A percentile compares a stretch with the other conserved stretches of the same genome.
phyloP scores from a whole-genome alignment of 1,140 invertebrate genomes.

The Tribolium castaneum region DNA sequence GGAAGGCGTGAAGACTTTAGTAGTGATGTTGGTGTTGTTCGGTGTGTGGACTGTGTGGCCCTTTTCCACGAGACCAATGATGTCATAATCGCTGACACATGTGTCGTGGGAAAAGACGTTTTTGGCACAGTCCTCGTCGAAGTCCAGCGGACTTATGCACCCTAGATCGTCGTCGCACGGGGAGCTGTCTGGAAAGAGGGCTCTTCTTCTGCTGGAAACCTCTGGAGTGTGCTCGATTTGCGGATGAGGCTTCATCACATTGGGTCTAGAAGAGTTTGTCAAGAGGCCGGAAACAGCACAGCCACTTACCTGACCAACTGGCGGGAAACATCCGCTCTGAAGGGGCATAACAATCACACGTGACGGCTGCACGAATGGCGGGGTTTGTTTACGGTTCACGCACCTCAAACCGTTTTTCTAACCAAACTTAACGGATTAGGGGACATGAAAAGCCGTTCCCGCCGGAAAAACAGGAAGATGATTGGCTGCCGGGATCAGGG shows the following conservation, averaged over 20 bases:
- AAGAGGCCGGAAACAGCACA: neutral
- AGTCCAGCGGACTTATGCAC: constrained; percentile 31
- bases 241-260: constrained; percentile 29
- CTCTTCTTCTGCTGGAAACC: constrained; percentile 13
- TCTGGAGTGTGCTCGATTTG: constrained; percentile 1
- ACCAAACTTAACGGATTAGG: neutral
- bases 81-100: constrained; percentile 42
- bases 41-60: constrained; percentile 30
- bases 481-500: neutral
- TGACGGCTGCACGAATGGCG: neutral
- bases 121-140: neutral
- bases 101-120: neutral
- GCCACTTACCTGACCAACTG: neutral
- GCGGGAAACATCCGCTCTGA: neutral
- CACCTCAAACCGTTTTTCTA: neutral
- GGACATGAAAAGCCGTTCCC: neutral
- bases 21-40: neutral
- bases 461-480: neutral
- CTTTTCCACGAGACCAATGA: constrained; percentile 44
- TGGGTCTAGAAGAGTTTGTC: neutral
- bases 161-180: constrained; percentile 23
- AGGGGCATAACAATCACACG: neutral
- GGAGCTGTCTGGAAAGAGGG: constrained; percentile 13
- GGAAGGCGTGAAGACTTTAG: constrained; percentile 34
- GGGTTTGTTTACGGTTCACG: constrained; percentile 6